These are phyloP conservation scores for Bos taurus DNA, from an alignment of 2,113 vertebrate species.

Conservation along the genomic window ARS-UCD2.0 NC_037342.1:73166001-73166500, in stretches of 20 bases:
- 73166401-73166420: not conserved
- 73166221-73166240: not conserved
- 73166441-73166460: not conserved
- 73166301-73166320: not conserved
- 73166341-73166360: rapidly evolving
- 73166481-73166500: not conserved
- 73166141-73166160: not conserved
- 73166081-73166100: not conserved
- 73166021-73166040: not conserved
- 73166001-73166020: not conserved
- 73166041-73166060: not conserved
- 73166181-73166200: not conserved
- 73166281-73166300: not conserved
- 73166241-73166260: not conserved
- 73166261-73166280: not conserved
- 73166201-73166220: not conserved
- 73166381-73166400: not conserved
- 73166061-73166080: not conserved
- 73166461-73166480: not conserved
- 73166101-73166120: not conserved
- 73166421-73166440: not conserved
- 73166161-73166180: not conserved
- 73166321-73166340: not conserved
- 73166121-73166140: not conserved
- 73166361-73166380: not conserved